Conservation (phyloP, 2,888 invertebrate genomes). For the Agrochola circellaris region DNA sequence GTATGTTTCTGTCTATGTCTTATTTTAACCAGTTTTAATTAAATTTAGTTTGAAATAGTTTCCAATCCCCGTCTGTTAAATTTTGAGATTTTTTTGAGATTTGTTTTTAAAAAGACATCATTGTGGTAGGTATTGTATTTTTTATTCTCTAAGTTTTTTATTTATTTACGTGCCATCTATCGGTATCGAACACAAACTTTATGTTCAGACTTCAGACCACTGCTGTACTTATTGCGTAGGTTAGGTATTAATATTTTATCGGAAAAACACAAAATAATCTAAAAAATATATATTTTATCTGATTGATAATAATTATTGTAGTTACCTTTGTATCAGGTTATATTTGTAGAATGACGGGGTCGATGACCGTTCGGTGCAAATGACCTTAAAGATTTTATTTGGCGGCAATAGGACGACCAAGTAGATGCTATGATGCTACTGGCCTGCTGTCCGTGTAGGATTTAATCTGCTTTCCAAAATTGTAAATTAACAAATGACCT, state of each 20-base stretch:
- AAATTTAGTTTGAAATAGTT: too few relatives aligned
- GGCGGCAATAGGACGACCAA: background rate
- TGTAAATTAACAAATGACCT: background rate
- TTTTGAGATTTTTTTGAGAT: too few relatives aligned
- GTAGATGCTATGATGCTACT: background rate
- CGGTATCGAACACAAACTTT: background rate
- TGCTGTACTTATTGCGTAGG: background rate
- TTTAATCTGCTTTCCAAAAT: background rate
- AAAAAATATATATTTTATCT: background rate
- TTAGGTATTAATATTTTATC: background rate
- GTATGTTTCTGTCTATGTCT: too few relatives aligned
- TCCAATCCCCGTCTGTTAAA: too few relatives aligned
- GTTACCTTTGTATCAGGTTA: background rate
- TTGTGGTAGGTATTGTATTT: too few relatives aligned
- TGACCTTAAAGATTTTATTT: background rate
- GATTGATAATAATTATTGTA: slow-evolving; percentile 1
- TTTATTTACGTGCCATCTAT: slow-evolving; percentile 13
- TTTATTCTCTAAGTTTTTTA: background rate
- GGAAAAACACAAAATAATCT: background rate
- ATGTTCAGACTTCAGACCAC: background rate
- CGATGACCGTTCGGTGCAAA: background rate
- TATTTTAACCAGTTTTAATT: too few relatives aligned
- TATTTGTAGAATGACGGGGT: background rate
- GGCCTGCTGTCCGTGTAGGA: too few relatives aligned
- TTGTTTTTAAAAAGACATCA: too few relatives aligned